Base-by-base conservation (phyloP, 1,140 invertebrate genomes). In the Drosophila equinoxialis region DNA sequence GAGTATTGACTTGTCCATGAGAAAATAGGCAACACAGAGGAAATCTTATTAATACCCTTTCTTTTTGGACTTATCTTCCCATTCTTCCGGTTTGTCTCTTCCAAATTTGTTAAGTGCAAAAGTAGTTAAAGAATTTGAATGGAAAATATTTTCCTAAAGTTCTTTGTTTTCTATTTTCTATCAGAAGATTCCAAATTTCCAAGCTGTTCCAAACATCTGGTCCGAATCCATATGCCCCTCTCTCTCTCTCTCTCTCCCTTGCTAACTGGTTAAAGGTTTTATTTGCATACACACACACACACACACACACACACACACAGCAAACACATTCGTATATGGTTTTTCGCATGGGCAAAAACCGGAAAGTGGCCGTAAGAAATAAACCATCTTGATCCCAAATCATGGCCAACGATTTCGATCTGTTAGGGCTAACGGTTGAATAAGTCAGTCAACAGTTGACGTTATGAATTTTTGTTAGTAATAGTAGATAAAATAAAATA, bases 231-330 rank as follows among this genome's bases (percentile, higher is more conserved):
- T 48, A 7, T 48, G 20, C 17, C 17, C 17, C 37, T 39, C 17
- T 17, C 17, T 17, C 37, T 39, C 17, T 17, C 17, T 17, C 17
- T 17, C 17, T 17, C 17, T 17, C 17, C 17, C 37, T 39, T 10
- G 45, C 45, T 23, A 20, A 51, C 45, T 51, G 45, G 45, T 51
- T 51, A 51, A 51, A 51, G 17, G 45, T 51, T 51, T 51, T 51
- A 51, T 51, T 51, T 51, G 20, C 45, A 51, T 51, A 20, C 45
- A 20, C 1, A 17, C 17, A 17, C 17, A 17, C 0, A 17, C 17
- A 17, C 17, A 17, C 20, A 23, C 10, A 51, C 45, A 23, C 17
- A 51, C 17, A 51, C 45, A 48, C 45, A 10, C 7, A 20, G 6
- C 7, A 48, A 3, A 48, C 7, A 48, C 7, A 10, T 14, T 13